phyloP scores from a whole-genome alignment of 2,888 invertebrate genomes.

The Seira musarum region DNA sequence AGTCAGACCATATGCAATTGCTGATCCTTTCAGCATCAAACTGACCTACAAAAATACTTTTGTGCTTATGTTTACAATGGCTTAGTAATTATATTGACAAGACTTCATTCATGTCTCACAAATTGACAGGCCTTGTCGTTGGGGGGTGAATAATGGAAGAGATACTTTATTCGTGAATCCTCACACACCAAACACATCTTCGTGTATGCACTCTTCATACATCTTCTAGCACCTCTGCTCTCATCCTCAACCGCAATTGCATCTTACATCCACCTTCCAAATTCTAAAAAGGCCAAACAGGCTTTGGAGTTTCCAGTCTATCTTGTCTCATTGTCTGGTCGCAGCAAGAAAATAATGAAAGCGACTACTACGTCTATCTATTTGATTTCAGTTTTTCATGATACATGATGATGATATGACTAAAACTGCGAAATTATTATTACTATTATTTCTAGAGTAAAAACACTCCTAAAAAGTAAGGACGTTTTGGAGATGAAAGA shows the following conservation, averaged over 20 bases:
- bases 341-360: too few species aligned
- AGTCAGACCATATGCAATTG: too few species aligned
- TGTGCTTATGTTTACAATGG: constrained; percentile 7
- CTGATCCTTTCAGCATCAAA: neutral
- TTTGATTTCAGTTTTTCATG: too few species aligned
- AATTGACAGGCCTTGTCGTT: constrained; percentile 56
- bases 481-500: too few species aligned
- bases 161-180: neutral
- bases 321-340: too few species aligned
- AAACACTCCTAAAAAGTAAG: too few species aligned
- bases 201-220: neutral
- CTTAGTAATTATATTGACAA: neutral
- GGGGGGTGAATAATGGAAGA: constrained; percentile 54
- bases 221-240: constrained; percentile 35
- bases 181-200: neutral
- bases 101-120: neutral
- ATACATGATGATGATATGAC: too few species aligned
- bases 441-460: too few species aligned
- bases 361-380: too few species aligned
- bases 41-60: neutral
- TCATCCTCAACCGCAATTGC: constrained; percentile 30
- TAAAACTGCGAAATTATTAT: too few species aligned
- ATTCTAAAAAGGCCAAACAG: constrained; percentile 2
- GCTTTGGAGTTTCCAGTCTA: too few species aligned
- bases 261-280: constrained; percentile 39